Base-by-base conservation (phyloP, 2,113 vertebrate genomes). In the Haemorhous mexicanus region DNA sequence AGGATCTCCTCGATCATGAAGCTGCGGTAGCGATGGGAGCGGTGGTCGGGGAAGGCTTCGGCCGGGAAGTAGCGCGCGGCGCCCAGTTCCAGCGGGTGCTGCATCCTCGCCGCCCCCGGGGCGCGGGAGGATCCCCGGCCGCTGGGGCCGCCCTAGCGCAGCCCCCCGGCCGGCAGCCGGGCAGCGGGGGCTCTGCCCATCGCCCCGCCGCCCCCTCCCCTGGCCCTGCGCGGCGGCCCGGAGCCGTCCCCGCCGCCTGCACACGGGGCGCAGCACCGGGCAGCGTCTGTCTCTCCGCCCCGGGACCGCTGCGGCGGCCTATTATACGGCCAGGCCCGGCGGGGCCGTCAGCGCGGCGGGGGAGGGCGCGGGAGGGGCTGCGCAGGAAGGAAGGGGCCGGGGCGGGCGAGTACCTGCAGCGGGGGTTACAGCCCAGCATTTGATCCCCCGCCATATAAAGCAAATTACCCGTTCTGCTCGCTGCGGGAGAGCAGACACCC, bases 1-100 rank as follows among this genome's bases (percentile, higher is more conserved):
- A 99, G 98, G 94, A 99, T 99, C 97, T 99, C 99, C 95, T 99
- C 99, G 70, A 99, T 99, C 99, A 99, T 99, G 94, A 99, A 99
- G 49, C 81, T 84, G 68, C 81, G 81, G 33, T 84, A 99, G 68
- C 99, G 98, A 62, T 99, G 99, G n/a, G 99, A 98, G 69, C 99
- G 98, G 97, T 98, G 98, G 92, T 99, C 99, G 3, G 97, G 98
- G 47, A 98, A 98, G 37, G 97, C 97, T 55, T 99, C 99, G 49
- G 98, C 98, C 19, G 98, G 98, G 76, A 98, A 98, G 84, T 98
- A 99, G 96, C 98, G 99, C 66, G 79, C 97, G 49, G 98, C 98
- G 69, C 98, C 98, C 69, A 99, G 88, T 69, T 99, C 99, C 97
- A 99, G 94, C 30, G 97, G 99, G 98, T 99, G 98, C 98, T 99